Evolutionary conservation across 2,797 vertebrate genomes (phyloP), one percentile per base, ranked within the genome.

Genomic region (Luscinia luscinia): DNA sequence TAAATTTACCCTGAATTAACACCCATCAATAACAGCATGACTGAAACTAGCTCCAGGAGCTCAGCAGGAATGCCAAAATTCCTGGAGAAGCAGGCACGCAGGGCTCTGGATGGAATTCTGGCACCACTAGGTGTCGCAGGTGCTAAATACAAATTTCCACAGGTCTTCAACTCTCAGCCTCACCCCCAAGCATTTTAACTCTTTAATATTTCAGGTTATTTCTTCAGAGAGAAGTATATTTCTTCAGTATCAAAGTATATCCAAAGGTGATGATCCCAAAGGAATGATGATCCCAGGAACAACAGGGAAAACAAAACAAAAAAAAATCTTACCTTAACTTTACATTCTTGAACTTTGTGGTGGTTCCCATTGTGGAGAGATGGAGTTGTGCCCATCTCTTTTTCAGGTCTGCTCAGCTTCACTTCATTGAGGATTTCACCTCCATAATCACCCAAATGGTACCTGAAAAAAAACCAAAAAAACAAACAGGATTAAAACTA

Each of bases 361-460:
- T 98, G 98, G 94, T 97, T 98, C 91, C 98, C 98, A 30, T 98
- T 98, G 95, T 98, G 98, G 93, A 99, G 98, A 92, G 97, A 87
- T 34, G 98, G 96, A 94, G 97, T 96, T 91, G 97, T 93, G 97
- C 98, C 98, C 88, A 98, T 89, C 18, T 98, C 97, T 93, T 99
- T 99, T 86, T 99, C 99, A 51, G 98, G 97, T 96, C 98, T 98
- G 57, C 93, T 98, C 90, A 98, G 97, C 54, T 98, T 98, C 73
- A 99, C 98, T 90, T 99, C 98, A 81, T 98, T 98, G 92, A 99
- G 98, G 85, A 99, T 97, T 87, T 99, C 98, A 95, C 98, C 99
- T 92, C 98, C 98, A 95, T 98, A 99, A 96, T 99, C 99, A 94
- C 98, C 98, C 97, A 99, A 98, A 96, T 99, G 98, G 92, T 98